These are phyloP conservation scores for Microctonus aethiopoides DNA, from an alignment of 2,888 invertebrate species.

Conservation along the genomic window DNA sequence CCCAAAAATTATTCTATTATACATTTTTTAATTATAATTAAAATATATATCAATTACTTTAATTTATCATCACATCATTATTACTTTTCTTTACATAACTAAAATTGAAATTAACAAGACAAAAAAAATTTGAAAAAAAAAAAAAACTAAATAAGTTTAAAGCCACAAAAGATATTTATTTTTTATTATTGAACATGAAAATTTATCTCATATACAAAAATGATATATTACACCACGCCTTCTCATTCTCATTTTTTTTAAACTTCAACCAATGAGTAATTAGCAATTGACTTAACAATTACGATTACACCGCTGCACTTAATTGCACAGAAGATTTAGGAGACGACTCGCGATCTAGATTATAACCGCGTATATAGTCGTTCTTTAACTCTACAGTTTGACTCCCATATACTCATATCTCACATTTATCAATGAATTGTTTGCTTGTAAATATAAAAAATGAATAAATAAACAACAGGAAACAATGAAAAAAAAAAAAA, in stretches of 20 bases:
- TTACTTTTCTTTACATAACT: neutral
- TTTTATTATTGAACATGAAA: constrained; percentile 20
- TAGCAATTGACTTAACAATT: constrained; percentile 50
- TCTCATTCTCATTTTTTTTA: constrained; percentile 49
- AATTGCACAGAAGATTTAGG: constrained; percentile 53
- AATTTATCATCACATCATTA: neutral
- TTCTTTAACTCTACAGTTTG: neutral
- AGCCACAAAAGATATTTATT: neutral
- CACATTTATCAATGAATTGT: neutral
- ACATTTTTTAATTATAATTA: too few species aligned
- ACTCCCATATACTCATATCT: constrained; percentile 6
- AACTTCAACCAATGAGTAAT: constrained; percentile 40
- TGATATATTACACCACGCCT: constrained; percentile 50
- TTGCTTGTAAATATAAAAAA: neutral
- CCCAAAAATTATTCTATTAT: neutral
- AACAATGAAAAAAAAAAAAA: neutral
- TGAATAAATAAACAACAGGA: neutral
- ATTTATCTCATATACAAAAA: constrained; percentile 18
- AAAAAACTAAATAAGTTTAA: neutral
- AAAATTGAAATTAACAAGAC: neutral
- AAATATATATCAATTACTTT: too few species aligned
- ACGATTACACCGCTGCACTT: constrained; percentile 46
- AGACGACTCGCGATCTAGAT: constrained; percentile 47
- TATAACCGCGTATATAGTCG: constrained; percentile 24
- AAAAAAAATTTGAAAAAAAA: neutral